Conservation (phyloP, 2,113 vertebrate genomes). For the Progne subis region DNA sequence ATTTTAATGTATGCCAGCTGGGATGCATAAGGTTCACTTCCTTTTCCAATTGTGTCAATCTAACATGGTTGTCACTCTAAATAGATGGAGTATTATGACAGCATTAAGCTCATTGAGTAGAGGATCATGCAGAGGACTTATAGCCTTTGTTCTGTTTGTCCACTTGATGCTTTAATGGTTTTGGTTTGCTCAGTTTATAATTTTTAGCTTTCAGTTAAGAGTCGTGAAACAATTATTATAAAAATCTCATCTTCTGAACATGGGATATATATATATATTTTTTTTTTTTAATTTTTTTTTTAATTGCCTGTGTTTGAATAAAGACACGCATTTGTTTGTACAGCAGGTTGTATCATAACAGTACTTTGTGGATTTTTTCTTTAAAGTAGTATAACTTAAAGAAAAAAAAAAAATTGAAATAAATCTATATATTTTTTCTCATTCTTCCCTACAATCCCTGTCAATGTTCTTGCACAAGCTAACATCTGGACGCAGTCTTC, state of each 20-base stretch:
- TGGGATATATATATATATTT: too few relatives aligned
- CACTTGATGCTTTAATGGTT: not conserved
- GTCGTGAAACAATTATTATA: not conserved
- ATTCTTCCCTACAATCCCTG: rapidly evolving
- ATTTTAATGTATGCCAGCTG: not conserved
- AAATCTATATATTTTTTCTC: not conserved
- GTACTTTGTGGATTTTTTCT: not conserved
- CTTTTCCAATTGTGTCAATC: not conserved
- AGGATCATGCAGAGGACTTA: not conserved
- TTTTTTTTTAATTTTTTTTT: too few relatives aligned
- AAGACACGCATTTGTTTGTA: not conserved
- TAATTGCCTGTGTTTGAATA: not conserved
- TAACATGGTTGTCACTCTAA: not conserved
- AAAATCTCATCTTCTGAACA: not conserved
- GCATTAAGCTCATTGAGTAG: not conserved
- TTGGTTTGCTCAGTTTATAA: not conserved
- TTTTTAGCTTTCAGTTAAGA: not conserved
- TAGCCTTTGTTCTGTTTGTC: not conserved
- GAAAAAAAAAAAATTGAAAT: not conserved
- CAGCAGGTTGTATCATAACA: not conserved
- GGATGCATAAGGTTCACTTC: not conserved
- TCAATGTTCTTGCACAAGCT: not conserved
- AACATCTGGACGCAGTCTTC: not conserved
- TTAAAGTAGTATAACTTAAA: not conserved
- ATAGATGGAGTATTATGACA: not conserved